Conservation (phyloP, 2,113 vertebrate species). For the Natator depressus region DNA sequence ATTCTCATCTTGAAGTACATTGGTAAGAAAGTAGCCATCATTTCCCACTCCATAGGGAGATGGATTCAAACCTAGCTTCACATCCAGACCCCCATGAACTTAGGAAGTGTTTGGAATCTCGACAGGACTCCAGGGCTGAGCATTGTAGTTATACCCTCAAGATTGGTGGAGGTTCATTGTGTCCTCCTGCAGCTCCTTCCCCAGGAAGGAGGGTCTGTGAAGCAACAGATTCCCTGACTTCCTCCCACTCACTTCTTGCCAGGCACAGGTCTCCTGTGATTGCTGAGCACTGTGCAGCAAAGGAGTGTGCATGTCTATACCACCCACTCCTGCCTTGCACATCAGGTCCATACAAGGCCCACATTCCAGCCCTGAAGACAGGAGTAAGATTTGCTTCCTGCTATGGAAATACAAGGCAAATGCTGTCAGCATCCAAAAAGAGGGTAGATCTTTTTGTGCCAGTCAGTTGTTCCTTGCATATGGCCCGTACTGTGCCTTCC, state of each 20-base stretch:
- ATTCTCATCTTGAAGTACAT: neutral
- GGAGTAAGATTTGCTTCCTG: neutral
- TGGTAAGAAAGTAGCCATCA: neutral
- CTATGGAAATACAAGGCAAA: neutral
- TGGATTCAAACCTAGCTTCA: neutral
- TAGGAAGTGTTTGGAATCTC: neutral
- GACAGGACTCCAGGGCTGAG: neutral
- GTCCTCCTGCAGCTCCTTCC: neutral
- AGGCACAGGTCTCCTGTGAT: neutral
- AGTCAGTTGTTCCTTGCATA: neutral
- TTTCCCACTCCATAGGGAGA: neutral
- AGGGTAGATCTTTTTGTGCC: neutral
- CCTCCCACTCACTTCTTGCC: neutral
- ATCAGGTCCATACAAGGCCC: neutral
- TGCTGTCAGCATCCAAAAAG: neutral
- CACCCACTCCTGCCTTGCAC: neutral
- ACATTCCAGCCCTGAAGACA: neutral
- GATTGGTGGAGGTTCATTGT: neutral
- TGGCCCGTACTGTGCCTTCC: neutral
- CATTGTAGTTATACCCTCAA: neutral
- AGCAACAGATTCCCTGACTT: neutral
- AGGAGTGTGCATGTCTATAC: neutral
- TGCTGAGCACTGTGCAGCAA: neutral
- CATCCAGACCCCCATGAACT: neutral
- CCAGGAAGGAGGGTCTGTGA: neutral